Conservation (phyloP, 2,113 vertebrate genomes). For the Tyrannus savana region DNA sequence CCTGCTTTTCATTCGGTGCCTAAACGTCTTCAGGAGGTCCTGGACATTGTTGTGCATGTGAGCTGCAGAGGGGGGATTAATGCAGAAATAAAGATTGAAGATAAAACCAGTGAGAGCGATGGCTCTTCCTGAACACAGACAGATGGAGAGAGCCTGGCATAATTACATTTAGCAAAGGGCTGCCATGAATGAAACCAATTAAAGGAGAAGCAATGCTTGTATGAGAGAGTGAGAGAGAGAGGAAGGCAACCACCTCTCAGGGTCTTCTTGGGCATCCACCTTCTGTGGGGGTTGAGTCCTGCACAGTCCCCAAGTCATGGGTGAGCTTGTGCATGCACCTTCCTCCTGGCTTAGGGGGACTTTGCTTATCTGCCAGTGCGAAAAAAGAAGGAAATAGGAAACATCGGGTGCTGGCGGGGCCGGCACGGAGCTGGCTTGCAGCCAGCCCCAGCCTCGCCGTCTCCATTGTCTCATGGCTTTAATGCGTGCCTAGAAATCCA, state of each 20-base stretch:
- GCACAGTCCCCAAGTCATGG: background rate
- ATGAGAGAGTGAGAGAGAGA: background rate
- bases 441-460: constrained; percentile 46
- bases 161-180: constrained; percentile 82
- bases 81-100: constrained; percentile 51
- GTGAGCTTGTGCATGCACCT: background rate
- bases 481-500: constrained; percentile 67
- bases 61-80: constrained; percentile 12
- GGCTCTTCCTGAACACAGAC: constrained; percentile 76
- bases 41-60: constrained; percentile 2
- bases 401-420: background rate
- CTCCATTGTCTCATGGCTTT: constrained; percentile 68
- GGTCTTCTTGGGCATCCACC: background rate
- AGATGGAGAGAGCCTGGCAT: constrained; percentile 80
- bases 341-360: constrained; percentile 1
- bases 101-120: constrained; percentile 42
- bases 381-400: constrained; percentile 49
- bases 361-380: background rate
- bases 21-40: constrained; percentile 15
- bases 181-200: constrained; percentile 64
- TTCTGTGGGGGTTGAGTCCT: background rate
- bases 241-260: background rate
- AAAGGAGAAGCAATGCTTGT: constrained; percentile 27
- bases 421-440: constrained; percentile 20
- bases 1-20: background rate